phyloP scores from a whole-genome alignment of 2,797 vertebrate genomes.

The Acrossocheilus fasciatus region DNA sequence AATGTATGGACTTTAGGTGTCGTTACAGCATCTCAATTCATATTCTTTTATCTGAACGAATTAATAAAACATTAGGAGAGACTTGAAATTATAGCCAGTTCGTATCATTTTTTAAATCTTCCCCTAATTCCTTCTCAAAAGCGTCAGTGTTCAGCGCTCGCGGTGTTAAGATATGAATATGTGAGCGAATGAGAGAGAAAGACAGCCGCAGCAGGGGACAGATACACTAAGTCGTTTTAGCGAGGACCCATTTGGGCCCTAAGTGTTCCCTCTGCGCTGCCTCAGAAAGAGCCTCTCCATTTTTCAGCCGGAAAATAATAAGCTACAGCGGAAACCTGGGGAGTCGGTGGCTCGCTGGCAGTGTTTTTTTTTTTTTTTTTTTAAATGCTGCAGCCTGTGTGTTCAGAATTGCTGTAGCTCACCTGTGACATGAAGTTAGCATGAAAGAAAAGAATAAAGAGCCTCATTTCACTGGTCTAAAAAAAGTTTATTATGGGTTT shows the following conservation, averaged over 20 bases:
- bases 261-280: conserved; percentile 62
- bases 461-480: neutral
- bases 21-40: conserved; percentile 13
- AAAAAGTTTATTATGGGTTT: conserved; percentile 2
- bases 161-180: conserved; percentile 44
- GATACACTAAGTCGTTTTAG: conserved; percentile 59
- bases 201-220: conserved; percentile 58
- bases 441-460: conserved; percentile 49
- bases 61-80: conserved; percentile 52
- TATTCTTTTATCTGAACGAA: conserved; percentile 20
- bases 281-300: conserved; percentile 69
- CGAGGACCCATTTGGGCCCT: conserved; percentile 54
- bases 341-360: conserved; percentile 63
- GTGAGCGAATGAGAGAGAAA: conserved; percentile 28
- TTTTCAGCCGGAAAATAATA: conserved; percentile 74
- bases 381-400: conserved; percentile 60
- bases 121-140: conserved; percentile 46
- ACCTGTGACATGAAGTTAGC: conserved; percentile 66
- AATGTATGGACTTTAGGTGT: conserved; percentile 30
- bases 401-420: conserved; percentile 54
- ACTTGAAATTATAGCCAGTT: conserved; percentile 30
- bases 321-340: conserved; percentile 58
- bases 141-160: conserved; percentile 19
- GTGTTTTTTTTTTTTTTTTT: conserved; percentile 20
- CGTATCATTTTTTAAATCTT: conserved; percentile 37